Evolutionary conservation across 2,888 invertebrate genomes (phyloP), one percentile per base, ranked within the genome.

Genomic region (Lepeophtheirus nordmannii): DNA sequence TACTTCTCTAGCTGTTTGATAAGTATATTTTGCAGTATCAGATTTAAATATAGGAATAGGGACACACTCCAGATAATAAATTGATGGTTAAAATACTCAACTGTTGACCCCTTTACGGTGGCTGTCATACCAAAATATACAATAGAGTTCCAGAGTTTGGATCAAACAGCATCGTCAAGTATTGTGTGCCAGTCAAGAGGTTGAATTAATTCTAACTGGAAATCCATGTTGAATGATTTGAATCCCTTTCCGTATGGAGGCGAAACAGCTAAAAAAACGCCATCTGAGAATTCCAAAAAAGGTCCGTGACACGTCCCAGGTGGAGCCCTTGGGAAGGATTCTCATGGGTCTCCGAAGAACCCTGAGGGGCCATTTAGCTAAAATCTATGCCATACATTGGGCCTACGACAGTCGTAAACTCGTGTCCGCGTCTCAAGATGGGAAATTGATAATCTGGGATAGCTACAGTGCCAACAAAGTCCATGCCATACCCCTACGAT

Each of bases 381-480:
- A 98, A 85, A 99, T 98, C 79, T 99, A 99, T 80, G 98, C 98
- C 72, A 99, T 99, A 98, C 98, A 99, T 79, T 98, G 98, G 98
- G 96, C 96, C 73, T 90, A 91, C 74, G 98, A 98, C 79, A 94
- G 94, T 72, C 82, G 94, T 81, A 94, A 96, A 82, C 82, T 98
- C 78, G 98, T 99, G 73, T 97, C 97, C 68, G 98, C 98, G 73
- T 94, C 94, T 74, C 98, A 98, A 81, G 98, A 98, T 82, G 98
- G 98, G 75, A 98, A 98, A 82, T 84, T 98, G 78, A 98, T 98
- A 76, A 97, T 99, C 70, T 99, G 98, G 98, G 98, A 99, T 81
- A 93, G 94, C 78, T 97, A 97, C 80, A 97, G 98, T 74, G 98
- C 97, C 75, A 98, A 98, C 82, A 98, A 98, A 85, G 70, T 70